phyloP scores from a whole-genome alignment of 2,113 vertebrate species.

The Empidonax traillii region DNA sequence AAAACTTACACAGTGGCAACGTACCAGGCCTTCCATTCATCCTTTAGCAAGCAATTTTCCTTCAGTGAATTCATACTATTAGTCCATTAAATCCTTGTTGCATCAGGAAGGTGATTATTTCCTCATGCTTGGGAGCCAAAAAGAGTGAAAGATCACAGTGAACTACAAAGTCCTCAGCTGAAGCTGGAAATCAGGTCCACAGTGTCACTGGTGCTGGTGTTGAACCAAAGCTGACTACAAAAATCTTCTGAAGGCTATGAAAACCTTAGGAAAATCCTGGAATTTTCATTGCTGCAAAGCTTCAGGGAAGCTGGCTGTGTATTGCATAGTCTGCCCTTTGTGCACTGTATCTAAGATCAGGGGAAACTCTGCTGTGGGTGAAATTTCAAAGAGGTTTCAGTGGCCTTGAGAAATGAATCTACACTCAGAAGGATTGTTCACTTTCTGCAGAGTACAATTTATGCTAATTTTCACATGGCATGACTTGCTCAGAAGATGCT shows the following conservation, averaged over 20 bases:
- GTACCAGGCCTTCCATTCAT: neutral
- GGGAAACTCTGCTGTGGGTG: neutral
- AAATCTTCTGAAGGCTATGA: neutral
- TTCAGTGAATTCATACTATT: neutral
- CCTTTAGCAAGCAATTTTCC: neutral
- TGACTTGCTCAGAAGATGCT: neutral
- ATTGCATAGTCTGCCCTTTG: neutral
- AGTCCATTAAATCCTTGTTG: neutral
- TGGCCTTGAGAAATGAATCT: neutral
- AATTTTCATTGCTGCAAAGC: neutral
- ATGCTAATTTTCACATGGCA: slow-evolving; percentile 7
- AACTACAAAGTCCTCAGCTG: neutral
- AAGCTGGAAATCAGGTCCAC: neutral
- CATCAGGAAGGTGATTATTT: neutral
- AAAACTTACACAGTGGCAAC: rapidly evolving
- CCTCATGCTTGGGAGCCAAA: neutral
- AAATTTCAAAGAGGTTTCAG: neutral
- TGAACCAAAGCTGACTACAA: neutral
- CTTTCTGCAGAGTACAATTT: slow-evolving; percentile 24
- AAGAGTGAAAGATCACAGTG: neutral
- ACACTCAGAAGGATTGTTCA: neutral
- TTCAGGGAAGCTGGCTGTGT: neutral
- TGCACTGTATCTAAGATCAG: neutral
- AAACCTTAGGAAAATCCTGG: neutral
- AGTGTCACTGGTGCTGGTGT: neutral